These are phyloP conservation scores for Myiothlypis coronata DNA, from an alignment of 2,797 vertebrate genomes.

Conservation along the genomic window DNA sequence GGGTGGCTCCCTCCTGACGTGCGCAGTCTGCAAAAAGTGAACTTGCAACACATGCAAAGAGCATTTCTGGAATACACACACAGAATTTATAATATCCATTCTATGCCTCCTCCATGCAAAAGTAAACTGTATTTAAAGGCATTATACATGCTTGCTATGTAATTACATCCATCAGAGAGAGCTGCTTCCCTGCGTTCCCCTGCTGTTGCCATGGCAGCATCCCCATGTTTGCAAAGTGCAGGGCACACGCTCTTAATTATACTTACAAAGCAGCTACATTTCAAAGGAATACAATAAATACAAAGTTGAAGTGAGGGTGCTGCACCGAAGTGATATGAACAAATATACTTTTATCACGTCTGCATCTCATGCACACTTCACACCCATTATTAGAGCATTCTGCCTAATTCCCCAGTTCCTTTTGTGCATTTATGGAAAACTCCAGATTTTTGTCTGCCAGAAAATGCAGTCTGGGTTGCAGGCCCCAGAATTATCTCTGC, in stretches of 20 bases:
- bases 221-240: conserved; percentile 70
- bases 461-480: conserved; percentile 2
- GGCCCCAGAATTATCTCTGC: conserved; percentile 6
- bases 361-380: conserved; percentile 28
- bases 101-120: conserved; percentile 64
- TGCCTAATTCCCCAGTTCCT: neutral
- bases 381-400: neutral
- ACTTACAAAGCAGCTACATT: conserved; percentile 68
- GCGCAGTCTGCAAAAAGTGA: neutral
- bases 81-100: conserved; percentile 54
- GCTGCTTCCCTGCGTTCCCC: conserved; percentile 67
- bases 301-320: conserved; percentile 51
- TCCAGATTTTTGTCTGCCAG: conserved; percentile 4
- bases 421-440: conserved; percentile 2
- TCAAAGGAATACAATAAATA: conserved; percentile 70
- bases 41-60: conserved; percentile 12
- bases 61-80: conserved; percentile 47
- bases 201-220: conserved; percentile 78
- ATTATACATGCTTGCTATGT: conserved; percentile 68
- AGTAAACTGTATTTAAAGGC: conserved; percentile 72
- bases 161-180: conserved; percentile 78
- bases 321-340: conserved; percentile 47
- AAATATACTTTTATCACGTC: conserved; percentile 6
- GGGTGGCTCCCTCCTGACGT: neutral
- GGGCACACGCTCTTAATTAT: conserved; percentile 72